phyloP scores from a whole-genome alignment of 2,113 vertebrate genomes.

The Dascyllus trimaculatus region DNA sequence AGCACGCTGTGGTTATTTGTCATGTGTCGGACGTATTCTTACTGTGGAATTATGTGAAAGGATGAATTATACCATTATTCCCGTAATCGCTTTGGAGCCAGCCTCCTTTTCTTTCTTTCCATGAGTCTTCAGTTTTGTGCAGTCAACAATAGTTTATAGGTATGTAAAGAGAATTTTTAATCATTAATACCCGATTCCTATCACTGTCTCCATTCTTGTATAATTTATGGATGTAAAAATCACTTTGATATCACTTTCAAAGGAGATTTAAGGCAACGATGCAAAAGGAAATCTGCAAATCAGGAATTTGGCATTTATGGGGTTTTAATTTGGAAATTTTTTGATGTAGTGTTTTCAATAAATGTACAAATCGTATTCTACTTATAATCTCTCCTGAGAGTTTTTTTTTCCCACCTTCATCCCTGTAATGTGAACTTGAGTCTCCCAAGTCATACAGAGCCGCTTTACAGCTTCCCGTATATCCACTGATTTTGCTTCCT shows the following conservation, averaged over 20 bases:
- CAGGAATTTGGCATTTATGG: background rate
- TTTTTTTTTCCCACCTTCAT: constrained; percentile 14
- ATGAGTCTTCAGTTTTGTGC: background rate
- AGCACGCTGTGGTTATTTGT: constrained; percentile 24
- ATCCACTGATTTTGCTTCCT: constrained; percentile 68
- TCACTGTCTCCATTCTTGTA: constrained; percentile 2
- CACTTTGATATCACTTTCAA: constrained; percentile 19
- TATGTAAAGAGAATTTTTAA: constrained; percentile 1
- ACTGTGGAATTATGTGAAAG: constrained; percentile 6
- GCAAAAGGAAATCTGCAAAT: background rate
- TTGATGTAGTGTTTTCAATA: background rate
- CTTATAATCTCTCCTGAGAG: constrained; percentile 49
- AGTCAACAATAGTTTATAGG: constrained; percentile 6
- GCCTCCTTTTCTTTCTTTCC: background rate
- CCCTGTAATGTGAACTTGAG: constrained; percentile 57
- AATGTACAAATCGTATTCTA: constrained; percentile 18
- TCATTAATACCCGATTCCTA: constrained; percentile 8
- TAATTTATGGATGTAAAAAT: constrained; percentile 34
- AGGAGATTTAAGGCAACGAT: constrained; percentile 14
- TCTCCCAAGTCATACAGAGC: constrained; percentile 57
- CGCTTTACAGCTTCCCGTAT: constrained; percentile 63
- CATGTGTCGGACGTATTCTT: constrained; percentile 29
- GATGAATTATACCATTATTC: constrained; percentile 24
- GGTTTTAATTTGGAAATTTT: background rate
- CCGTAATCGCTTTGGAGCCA: background rate